phyloP scores from a whole-genome alignment of 2,888 invertebrate genomes.

The Ganaspis brasiliensis region DNA sequence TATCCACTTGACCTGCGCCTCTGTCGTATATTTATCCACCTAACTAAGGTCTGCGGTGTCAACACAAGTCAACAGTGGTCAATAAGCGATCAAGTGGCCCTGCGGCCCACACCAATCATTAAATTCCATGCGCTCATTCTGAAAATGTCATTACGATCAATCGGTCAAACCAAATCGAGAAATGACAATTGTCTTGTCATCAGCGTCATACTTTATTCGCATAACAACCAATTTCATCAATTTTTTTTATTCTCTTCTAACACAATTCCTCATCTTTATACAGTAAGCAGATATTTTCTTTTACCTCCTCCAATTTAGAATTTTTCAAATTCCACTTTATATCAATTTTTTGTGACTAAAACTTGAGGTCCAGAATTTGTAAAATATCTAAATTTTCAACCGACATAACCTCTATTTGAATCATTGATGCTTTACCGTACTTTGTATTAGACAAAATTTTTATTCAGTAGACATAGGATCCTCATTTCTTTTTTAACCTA shows the following conservation, averaged over 20 bases:
- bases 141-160: conserved; percentile 27
- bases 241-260: neutral
- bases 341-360: no score
- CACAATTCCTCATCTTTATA: no score
- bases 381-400: no score
- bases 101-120: conserved; percentile 75
- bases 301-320: no score
- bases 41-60: conserved; percentile 80
- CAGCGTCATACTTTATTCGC: conserved; percentile 14
- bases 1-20: conserved; percentile 77
- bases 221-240: neutral
- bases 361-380: no score
- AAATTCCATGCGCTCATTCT: conserved; percentile 49
- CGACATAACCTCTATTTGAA: no score
- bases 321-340: no score
- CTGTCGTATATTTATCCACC: conserved; percentile 77
- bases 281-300: no score
- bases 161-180: conserved; percentile 25
- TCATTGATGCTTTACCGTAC: no score
- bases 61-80: conserved; percentile 80
- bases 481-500: no score
- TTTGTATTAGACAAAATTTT: no score
- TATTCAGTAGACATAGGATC: no score
- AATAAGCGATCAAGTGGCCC: conserved; percentile 79
- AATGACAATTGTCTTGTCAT: conserved; percentile 21